Evolutionary conservation across 2,888 invertebrate species (phyloP), one percentile per base, ranked within the genome.

Genomic region (Drosophila aldrichi): DNA sequence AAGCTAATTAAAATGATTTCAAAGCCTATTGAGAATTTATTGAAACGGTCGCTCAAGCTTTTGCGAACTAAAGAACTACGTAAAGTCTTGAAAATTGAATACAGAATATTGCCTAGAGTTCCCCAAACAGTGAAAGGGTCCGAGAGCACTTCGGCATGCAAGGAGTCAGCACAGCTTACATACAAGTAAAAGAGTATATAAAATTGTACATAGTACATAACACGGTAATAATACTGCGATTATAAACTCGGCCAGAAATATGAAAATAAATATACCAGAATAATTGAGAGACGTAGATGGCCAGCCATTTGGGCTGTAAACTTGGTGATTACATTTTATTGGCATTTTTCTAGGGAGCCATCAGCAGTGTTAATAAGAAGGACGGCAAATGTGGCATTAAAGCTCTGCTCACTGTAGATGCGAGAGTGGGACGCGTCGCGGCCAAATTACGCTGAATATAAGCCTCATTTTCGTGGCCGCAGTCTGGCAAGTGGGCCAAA

Each of bases 401-500:
- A 74, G 61, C 56, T 67, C 51, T 74, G 66, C 65, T 79, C 62
- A 67, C 66, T 68, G 70, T 54, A 22, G 34, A 49, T 38, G 52
- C 43, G 64, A 59, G 69, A 57, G 55, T 60, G 2, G 48, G 54
- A 34, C 64, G 29, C 64, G 65, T 56, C 36, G 29, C 49, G 61
- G 49, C 66, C 74, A 82, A 84, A 83, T 83, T 83, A 79, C 76
- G 67, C 70, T 70, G 59, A 81, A 84, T 88, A 79, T 70, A 70
- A 65, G 75, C 57, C 68, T 66, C 74, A 88, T 82, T 70, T 80
- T 80, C 29, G 60, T 44, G 69, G 66, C 49, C 58, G 57, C 60
- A 52, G 43, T 46, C 64, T 36, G 52, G 38, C 66, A 61, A 84
- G 78, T 74, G 68, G 65, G 71, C 82, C 54, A 25, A 54, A 54